Evolutionary conservation across 2,113 vertebrate species (phyloP).

Genomic region (Ctenomys sociabilis): DNA sequence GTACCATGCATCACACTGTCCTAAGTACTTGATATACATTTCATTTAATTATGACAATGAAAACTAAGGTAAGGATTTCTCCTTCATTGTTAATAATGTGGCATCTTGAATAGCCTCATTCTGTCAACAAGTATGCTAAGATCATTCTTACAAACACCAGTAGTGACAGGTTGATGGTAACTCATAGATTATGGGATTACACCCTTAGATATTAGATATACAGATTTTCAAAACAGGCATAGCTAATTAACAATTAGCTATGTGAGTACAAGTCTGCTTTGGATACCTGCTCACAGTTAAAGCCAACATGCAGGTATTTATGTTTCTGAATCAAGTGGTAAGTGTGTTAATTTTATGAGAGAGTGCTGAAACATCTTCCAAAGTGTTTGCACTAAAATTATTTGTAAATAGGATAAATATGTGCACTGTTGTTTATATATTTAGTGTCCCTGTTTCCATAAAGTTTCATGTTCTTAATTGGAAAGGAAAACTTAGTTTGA

Average conservation of each 20-base stretch:
- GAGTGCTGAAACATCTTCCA: not conserved
- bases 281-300: too few species aligned
- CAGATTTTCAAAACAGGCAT: too few species aligned
- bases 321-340: not conserved
- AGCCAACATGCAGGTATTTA: not conserved
- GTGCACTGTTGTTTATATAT: not conserved
- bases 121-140: not conserved
- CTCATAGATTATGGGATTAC: not conserved
- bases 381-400: not conserved
- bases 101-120: not conserved
- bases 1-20: too few species aligned
- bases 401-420: not conserved
- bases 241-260: too few species aligned
- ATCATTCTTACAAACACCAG: conserved; percentile 7
- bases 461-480: not conserved
- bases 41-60: not conserved
- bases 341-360: not conserved
- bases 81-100: not conserved
- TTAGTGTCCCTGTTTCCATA: not conserved
- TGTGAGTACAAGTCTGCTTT: too few species aligned
- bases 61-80: not conserved
- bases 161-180: not conserved
- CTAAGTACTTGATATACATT: not conserved
- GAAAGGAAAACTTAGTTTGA: not conserved
- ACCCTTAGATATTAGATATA: not conserved